These are phyloP conservation scores for Erpobdella octoculata DNA, from an alignment of 2,888 invertebrate species.

Conservation along the genomic window DNA sequence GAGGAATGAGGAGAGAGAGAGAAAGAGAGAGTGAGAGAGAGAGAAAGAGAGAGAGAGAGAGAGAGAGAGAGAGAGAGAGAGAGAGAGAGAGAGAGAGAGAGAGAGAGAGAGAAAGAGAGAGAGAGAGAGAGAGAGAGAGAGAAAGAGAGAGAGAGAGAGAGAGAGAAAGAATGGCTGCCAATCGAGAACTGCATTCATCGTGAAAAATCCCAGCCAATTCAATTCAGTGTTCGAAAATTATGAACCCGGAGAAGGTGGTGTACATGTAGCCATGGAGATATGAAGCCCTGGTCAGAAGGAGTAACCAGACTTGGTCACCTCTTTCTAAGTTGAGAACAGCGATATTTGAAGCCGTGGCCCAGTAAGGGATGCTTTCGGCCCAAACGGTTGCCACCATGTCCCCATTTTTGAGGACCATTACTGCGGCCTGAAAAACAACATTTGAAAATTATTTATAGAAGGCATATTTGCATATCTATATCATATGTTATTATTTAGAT, in stretches of 20 bases:
- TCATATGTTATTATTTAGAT: no score
- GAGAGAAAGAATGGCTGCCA: background rate
- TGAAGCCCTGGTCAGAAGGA: slow-evolving; percentile 43
- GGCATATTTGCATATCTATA: no score
- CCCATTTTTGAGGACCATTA: slow-evolving; percentile 42
- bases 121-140: no score
- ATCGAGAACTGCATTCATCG: background rate
- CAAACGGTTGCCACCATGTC: slow-evolving; percentile 48
- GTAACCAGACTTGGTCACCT: slow-evolving; percentile 41
- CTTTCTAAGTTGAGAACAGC: slow-evolving; percentile 44
- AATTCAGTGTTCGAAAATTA: slow-evolving; percentile 41
- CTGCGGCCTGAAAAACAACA: slow-evolving; percentile 43
- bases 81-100: no score
- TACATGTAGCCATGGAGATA: slow-evolving; percentile 52
- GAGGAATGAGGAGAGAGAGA: background rate
- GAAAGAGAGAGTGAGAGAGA: background rate
- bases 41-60: background rate
- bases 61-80: background rate
- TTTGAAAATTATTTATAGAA: background rate
- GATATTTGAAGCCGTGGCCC: slow-evolving; percentile 48
- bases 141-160: background rate
- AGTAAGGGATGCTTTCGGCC: slow-evolving; percentile 50
- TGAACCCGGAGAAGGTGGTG: slow-evolving; percentile 49
- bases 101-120: background rate
- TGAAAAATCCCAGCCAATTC: background rate